Evolutionary conservation across 2,113 vertebrate genomes (phyloP).

Genomic region (Silurus glanis): DNA sequence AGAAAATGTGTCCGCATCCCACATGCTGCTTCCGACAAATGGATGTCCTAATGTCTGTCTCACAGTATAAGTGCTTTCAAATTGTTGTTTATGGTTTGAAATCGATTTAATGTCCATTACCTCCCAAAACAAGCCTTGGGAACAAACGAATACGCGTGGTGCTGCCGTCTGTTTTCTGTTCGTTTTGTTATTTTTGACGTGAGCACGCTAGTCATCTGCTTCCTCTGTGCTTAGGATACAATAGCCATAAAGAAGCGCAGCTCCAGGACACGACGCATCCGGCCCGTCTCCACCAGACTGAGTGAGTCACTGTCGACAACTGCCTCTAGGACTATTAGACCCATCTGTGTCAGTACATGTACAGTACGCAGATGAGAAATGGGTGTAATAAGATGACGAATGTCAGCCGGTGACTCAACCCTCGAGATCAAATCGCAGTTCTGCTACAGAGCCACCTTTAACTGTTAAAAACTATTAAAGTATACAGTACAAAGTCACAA

Average conservation of each 20-base stretch:
- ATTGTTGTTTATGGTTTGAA: neutral
- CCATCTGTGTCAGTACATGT: constrained; percentile 74
- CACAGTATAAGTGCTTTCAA: too few species aligned
- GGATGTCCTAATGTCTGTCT: neutral
- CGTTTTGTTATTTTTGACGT: neutral
- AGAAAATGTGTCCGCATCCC: constrained; percentile 57
- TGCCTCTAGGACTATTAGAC: constrained; percentile 75
- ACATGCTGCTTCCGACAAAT: neutral
- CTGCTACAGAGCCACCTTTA: neutral
- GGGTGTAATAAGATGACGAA: neutral
- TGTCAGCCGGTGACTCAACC: neutral
- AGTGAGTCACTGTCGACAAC: constrained; percentile 70
- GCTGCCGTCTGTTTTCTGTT: constrained; percentile 30
- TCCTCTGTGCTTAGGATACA: constrained; percentile 75
- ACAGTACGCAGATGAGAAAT: neutral
- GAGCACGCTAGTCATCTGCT: constrained; percentile 9
- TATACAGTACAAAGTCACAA: too few species aligned
- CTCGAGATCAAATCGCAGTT: neutral
- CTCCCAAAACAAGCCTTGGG: neutral
- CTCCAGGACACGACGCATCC: constrained; percentile 84
- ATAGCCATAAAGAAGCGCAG: constrained; percentile 87
- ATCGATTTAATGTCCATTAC: neutral
- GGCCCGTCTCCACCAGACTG: constrained; percentile 84
- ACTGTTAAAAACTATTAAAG: too few species aligned
- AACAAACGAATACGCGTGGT: neutral